Base-by-base conservation (phyloP, 1,140 invertebrate genomes). In the Drosophila murphyi region DNA sequence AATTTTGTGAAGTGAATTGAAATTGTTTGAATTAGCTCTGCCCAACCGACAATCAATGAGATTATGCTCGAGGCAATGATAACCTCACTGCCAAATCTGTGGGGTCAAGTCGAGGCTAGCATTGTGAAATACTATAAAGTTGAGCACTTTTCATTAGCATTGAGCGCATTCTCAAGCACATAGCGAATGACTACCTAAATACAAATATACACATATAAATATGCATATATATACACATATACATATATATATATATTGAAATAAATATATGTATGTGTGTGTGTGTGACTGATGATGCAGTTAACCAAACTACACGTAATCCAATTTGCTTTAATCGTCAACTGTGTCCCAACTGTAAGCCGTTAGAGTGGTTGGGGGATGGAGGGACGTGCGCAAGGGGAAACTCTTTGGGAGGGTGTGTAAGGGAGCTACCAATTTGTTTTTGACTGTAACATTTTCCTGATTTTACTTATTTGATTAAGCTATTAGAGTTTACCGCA, bases 391-490 rank as follows among this genome's bases (percentile, higher is more conserved):
- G 20, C 20, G 20, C 20, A 51, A 31, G 2, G 10, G 10, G 43
- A 47, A 31, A 32, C 62, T 32, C 29, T 55, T 64, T 71, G 6
- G 59, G 68, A 52, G 20, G 50, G 62, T 55, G 56, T 29, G 20
- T 20, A 20, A 20, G 20, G 20, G 1, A 20, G 20, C 20, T 20
- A 20, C 8, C 61, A 61, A 86, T 88, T 87, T 88, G 72, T 88
- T 88, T 87, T 88, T 82, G 80, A 83, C 83, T 88, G 80, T 88
- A 83, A 89, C 82, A 88, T 89, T 88, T 89, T 73, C 72, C 83
- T 71, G 77, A 88, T 28, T 88, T 88, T 88, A 10, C 39, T 83
- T 77, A 83, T 88, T 87, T 88, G 83, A 88, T 88, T 88, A 83
- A 88, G 83, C 80, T 88, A 77, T 70, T 72, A 56, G 54, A 60